phyloP scores from a whole-genome alignment of 2,888 invertebrate genomes.

The Mylabris sibirica region DNA sequence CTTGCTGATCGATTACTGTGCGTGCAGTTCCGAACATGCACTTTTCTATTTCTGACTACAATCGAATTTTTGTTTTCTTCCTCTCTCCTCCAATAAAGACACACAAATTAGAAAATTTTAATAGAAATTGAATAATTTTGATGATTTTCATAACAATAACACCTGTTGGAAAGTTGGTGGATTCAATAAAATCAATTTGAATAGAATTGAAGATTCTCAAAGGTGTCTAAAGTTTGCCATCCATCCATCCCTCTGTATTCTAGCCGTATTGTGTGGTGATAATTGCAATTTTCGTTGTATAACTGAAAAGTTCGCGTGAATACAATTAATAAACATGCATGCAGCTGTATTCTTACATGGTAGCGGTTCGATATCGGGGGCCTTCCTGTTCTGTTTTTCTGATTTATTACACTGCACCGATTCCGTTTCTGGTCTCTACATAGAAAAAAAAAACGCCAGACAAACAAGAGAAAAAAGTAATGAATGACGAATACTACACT shows the following conservation, averaged over 20 bases:
- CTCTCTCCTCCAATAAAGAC: no score
- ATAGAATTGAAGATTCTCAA: background rate
- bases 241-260: background rate
- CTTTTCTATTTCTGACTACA: background rate
- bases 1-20: background rate
- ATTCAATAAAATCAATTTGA: background rate
- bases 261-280: background rate
- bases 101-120: background rate
- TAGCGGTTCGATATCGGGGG: slow-evolving; percentile 48
- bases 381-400: slow-evolving; percentile 45
- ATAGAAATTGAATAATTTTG: no score
- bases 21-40: slow-evolving; percentile 1
- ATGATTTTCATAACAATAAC: background rate
- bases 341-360: slow-evolving; percentile 48
- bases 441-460: slow-evolving; percentile 45
- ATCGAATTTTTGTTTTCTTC: background rate
- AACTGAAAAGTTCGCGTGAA: slow-evolving; percentile 49
- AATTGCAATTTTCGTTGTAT: background rate
- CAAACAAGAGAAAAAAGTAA: slow-evolving; percentile 24
- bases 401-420: slow-evolving; percentile 57
- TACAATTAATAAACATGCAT: slow-evolving; percentile 55
- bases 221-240: background rate
- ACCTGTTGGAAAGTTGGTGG: slow-evolving; percentile 1
- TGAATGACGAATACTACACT: slow-evolving; percentile 1
- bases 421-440: slow-evolving; percentile 44